Conservation (phyloP, 2,113 vertebrate genomes). For the Lagenorhynchus albirostris region DNA sequence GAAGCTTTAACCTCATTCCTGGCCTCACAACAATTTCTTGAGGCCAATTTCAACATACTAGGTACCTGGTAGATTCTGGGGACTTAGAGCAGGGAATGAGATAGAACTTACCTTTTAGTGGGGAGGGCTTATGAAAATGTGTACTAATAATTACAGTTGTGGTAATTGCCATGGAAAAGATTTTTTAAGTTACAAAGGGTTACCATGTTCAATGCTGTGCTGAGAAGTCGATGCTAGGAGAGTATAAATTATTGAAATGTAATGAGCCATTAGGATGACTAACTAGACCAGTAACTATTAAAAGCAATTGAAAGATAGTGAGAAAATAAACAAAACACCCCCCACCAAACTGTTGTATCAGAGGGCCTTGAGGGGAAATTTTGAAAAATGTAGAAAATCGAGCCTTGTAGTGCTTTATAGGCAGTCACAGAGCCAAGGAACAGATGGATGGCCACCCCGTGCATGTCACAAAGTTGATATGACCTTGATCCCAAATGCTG, state of each 20-base stretch:
- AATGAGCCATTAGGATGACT: constrained; percentile 10
- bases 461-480: neutral
- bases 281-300: neutral
- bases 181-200: neutral
- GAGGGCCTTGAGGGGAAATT: neutral
- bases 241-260: neutral
- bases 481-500: neutral
- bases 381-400: neutral
- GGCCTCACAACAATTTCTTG: neutral
- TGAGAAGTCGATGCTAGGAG: neutral
- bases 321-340: neutral
- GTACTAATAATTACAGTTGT: neutral
- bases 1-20: neutral
- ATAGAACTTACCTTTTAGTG: neutral
- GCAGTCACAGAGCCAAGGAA: neutral
- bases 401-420: neutral
- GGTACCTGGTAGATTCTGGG: neutral
- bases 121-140: neutral
- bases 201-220: neutral
- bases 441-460: neutral
- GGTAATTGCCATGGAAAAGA: neutral
- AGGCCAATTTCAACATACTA: neutral
- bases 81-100: neutral
- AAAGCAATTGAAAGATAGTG: neutral
- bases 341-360: neutral